phyloP scores from a whole-genome alignment of 2,888 invertebrate genomes.

The Rhagium mordax region DNA sequence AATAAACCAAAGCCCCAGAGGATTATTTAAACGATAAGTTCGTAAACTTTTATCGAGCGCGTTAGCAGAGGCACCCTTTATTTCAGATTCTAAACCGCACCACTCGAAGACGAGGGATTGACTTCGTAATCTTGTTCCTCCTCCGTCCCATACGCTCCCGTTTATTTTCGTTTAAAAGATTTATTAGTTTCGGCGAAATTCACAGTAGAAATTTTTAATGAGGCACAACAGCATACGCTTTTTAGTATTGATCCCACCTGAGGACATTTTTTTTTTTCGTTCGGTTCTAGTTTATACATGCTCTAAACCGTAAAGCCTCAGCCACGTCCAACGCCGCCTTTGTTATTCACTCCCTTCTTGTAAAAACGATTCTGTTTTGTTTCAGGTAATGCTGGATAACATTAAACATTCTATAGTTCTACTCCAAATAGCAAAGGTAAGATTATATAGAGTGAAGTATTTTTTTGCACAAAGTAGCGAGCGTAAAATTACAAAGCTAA shows the following conservation, averaged over 20 bases:
- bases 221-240: not conserved
- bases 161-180: not conserved
- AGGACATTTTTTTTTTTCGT: not conserved
- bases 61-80: too few species aligned
- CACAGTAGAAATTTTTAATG: not conserved
- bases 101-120: not conserved
- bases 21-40: too few species aligned
- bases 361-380: too few species aligned
- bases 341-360: not conserved
- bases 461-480: too few species aligned
- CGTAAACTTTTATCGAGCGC: too few species aligned
- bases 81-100: not conserved
- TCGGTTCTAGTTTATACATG: too few species aligned
- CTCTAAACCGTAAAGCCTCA: too few species aligned
- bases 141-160: not conserved
- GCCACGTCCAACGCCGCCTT: not conserved
- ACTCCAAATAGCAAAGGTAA: constrained; percentile 96
- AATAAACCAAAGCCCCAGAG: too few species aligned
- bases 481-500: too few species aligned
- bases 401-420: constrained; percentile 99
- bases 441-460: constrained; percentile 13
- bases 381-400: constrained; percentile 93
- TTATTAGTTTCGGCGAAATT: not conserved
- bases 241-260: not conserved
- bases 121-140: not conserved